These are phyloP conservation scores for Hypsibius dujardini DNA, from an alignment of 1,140 invertebrate genomes.

Conservation along the genomic window DNA sequence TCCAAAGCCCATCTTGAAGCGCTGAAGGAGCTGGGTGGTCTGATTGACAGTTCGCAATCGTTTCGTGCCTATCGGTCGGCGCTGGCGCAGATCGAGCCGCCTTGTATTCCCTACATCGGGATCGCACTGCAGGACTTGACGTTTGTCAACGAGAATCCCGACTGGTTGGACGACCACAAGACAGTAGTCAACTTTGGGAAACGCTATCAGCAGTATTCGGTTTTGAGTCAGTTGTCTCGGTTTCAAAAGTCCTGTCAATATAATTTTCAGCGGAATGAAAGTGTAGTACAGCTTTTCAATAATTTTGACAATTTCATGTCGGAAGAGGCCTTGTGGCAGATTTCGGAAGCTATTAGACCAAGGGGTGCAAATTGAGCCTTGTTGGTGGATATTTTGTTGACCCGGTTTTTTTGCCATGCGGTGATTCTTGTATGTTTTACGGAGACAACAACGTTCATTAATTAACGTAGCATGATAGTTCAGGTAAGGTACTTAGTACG, in stretches of 20 bases:
- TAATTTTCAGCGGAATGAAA: conserved; percentile 55
- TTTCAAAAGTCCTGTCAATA: conserved; percentile 71
- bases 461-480: no score
- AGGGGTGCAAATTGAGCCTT: conserved; percentile 32
- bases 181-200: conserved; percentile 83
- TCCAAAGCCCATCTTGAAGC: conserved; percentile 65
- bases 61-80: conserved; percentile 85
- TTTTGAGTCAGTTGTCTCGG: conserved; percentile 88
- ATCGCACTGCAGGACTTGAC: conserved; percentile 94
- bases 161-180: conserved; percentile 57
- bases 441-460: no score
- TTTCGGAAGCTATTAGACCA: conserved; percentile 86
- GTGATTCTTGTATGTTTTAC: no score
- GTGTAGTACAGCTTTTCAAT: conserved; percentile 82
- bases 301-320: conserved; percentile 84
- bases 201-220: conserved; percentile 91
- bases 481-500: no score
- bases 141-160: conserved; percentile 90
- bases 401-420: no score
- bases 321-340: conserved; percentile 93
- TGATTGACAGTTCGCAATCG: conserved; percentile 87
- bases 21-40: conserved; percentile 72
- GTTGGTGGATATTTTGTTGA: neutral
- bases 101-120: conserved; percentile 95
- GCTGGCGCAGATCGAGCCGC: conserved; percentile 76